A percentile compares a stretch with the other conserved stretches of the same genome.
Evolutionary conservation across 1,140 invertebrate genomes (phyloP).

Genomic region (Drosophila persimilis): DNA sequence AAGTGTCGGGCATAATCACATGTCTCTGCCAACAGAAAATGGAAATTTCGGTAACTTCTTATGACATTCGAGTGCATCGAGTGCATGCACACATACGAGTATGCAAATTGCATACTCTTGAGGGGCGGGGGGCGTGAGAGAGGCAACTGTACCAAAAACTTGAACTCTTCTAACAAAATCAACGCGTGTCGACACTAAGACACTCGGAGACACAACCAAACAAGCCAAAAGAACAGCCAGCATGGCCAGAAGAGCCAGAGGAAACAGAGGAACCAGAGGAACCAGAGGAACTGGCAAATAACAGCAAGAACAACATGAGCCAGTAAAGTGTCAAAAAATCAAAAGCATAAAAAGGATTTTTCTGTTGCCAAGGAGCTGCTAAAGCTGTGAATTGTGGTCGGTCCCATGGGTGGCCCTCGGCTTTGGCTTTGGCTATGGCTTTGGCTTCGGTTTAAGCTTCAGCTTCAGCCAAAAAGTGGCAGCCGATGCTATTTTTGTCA

Average conservation of each 20-base stretch:
- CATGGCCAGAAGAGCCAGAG: slow-evolving; percentile 12
- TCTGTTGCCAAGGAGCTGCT: slow-evolving; percentile 70
- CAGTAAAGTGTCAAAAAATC: slow-evolving; percentile 76
- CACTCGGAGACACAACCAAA: slow-evolving; percentile 46
- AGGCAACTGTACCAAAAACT: slow-evolving; percentile 65
- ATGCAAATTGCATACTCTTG: slow-evolving; percentile 57
- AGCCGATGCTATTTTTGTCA: slow-evolving; percentile 73
- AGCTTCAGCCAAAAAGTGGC: slow-evolving; percentile 55
- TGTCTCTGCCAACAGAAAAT: slow-evolving; percentile 32
- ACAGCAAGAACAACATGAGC: slow-evolving; percentile 43
- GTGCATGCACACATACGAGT: slow-evolving; percentile 8
- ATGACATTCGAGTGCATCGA: slow-evolving; percentile 43
- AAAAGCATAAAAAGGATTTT: slow-evolving; percentile 81
- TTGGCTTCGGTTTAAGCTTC: slow-evolving; percentile 19
- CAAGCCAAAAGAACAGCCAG: slow-evolving; percentile 19
- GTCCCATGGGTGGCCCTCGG: background rate
- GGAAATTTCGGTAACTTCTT: slow-evolving; percentile 35
- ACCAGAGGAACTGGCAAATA: slow-evolving; percentile 13
- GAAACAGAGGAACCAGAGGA: slow-evolving; percentile 22
- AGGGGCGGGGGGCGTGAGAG: too few relatives aligned
- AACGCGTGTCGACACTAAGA: slow-evolving; percentile 80
- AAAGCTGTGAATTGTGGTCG: slow-evolving; percentile 27
- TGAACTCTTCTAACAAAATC: slow-evolving; percentile 45
- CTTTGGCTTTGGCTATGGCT: background rate
- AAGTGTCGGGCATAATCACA: slow-evolving; percentile 27